These are phyloP conservation scores for Ectemnius continuus DNA, from an alignment of 2,888 invertebrate species.

Conservation along the genomic window DNA sequence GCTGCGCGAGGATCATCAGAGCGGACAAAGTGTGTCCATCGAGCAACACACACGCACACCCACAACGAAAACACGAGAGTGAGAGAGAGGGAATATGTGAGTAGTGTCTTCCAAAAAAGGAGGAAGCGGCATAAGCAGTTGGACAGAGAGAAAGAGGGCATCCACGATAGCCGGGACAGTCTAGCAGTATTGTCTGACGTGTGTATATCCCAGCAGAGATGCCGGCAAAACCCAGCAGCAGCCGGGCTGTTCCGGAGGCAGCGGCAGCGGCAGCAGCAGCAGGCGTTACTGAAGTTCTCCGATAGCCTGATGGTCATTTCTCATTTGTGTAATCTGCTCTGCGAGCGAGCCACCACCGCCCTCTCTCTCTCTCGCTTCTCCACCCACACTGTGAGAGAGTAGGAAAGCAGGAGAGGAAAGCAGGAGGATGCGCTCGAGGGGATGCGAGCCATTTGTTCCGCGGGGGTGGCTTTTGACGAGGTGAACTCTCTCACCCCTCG, in stretches of 20 bases:
- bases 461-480: slow-evolving; percentile 70
- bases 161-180: not conserved
- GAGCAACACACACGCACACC: not conserved
- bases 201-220: slow-evolving; percentile 58
- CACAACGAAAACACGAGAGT: not conserved
- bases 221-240: slow-evolving; percentile 55
- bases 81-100: not conserved
- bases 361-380: slow-evolving; percentile 33
- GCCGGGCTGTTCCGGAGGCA: not conserved
- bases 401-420: not conserved
- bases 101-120: not conserved
- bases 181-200: slow-evolving; percentile 25
- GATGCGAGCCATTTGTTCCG: slow-evolving; percentile 70
- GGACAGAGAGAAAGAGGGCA: too few species aligned
- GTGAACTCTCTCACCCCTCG: slow-evolving; percentile 65
- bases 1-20: not conserved
- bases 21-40: not conserved
- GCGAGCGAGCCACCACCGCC: slow-evolving; percentile 27
- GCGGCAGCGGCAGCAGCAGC: slow-evolving; percentile 35
- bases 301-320: slow-evolving; percentile 75
- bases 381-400: not conserved
- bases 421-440: slow-evolving; percentile 29
- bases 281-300: slow-evolving; percentile 68
- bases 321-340: slow-evolving; percentile 77
- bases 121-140: not conserved